A percentile compares a stretch with the other conserved stretches of the same genome.
Evolutionary conservation across 2,113 vertebrate genomes (phyloP).

Genomic region (Eretmochelys imbricata): DNA sequence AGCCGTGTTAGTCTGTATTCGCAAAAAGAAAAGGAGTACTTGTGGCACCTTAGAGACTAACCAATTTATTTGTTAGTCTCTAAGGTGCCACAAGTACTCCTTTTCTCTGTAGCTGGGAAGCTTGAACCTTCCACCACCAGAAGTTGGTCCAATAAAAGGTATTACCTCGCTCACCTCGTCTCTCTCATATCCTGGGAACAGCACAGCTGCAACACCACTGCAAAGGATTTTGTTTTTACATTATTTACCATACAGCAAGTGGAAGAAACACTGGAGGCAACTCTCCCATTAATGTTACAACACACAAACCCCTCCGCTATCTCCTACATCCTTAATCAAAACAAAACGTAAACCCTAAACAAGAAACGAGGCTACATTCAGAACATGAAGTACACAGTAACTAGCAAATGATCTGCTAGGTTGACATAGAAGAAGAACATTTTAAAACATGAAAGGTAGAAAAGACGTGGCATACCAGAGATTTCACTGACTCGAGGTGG

Average conservation of each 20-base stretch:
- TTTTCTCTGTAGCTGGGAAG: neutral
- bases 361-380: neutral
- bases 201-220: too few relatives aligned
- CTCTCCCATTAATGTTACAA: neutral
- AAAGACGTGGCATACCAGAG: rapidly evolving
- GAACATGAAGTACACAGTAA: neutral
- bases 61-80: too few relatives aligned
- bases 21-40: too few relatives aligned
- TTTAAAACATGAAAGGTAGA: rapidly evolving
- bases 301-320: neutral
- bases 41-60: too few relatives aligned
- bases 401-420: too few relatives aligned
- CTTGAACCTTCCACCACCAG: neutral
- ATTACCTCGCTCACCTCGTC: neutral
- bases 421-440: neutral
- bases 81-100: too few relatives aligned
- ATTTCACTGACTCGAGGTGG: neutral
- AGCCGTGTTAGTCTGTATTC: too few relatives aligned
- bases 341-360: neutral
- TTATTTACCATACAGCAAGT: neutral
- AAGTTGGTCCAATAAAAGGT: neutral
- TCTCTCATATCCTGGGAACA: neutral
- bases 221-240: neutral
- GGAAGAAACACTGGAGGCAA: neutral
- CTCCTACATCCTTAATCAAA: neutral